Evolutionary conservation across 37 sponge, comb jelly and placozoan species (phyloP), one percentile per base, ranked within the genome.

Genomic region (Aplysina aerophoba): DNA sequence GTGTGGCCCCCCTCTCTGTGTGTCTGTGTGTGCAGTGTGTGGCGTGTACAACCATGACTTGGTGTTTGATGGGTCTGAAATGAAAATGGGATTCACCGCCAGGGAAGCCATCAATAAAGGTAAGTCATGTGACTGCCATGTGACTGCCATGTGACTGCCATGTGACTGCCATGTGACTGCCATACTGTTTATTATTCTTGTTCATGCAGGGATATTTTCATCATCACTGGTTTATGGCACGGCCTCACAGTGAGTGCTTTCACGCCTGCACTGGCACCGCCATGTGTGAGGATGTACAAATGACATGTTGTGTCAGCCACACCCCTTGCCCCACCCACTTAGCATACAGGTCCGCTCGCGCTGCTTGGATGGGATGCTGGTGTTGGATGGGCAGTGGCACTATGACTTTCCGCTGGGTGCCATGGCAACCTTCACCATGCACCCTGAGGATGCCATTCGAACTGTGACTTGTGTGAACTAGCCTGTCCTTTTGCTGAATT

Each of bases 21-120:
- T 62, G 17, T 50, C 22, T 21, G 24, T 55, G 34, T 39, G 36
- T 30, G 53, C 72, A 89, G 91, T 92, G 83, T 82, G 90, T 4
- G 36, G 53, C 40, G 25, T 38, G 22, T 92, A 69, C 69, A 90
- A 93, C 83, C 15, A 44, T 0, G 1, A 35, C 15, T 55, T 81
- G 56, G 86, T 88, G 83, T 93, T 81, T 65, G 57, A 55, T 35
- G 91, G 91, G 14, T 37, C 39, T 17, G 68, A 85, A 30, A 25
- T 27, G 54, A 41, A 13, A 0, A 83, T 94, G 89, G 82, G 83
- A 55, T 94, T 71, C 86, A 62, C 77, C 27, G 92, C 88, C 36
- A 85, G 94, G 38, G 94, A 94, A 65, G 91, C 89, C 17, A 91
- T 94, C 33, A 54, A 69, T 20, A 87, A 84, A 53, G 92, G 92